Evolutionary conservation across 1,140 invertebrate species (phyloP), one percentile per base, ranked within the genome.

Genomic region (Fopius arisanus): DNA sequence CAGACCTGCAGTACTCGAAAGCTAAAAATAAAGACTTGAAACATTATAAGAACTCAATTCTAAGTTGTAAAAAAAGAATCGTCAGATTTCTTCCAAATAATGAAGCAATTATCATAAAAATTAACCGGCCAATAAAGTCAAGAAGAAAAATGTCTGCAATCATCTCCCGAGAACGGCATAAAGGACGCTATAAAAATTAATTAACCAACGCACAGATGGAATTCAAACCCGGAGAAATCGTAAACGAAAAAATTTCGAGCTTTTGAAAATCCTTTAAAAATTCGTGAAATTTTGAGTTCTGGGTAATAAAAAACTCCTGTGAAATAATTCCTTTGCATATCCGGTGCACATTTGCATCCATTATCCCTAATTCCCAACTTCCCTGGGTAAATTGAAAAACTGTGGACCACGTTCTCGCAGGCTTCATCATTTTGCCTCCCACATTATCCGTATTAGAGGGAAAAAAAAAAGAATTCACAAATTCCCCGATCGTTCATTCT

Each of bases 401-500:
- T 7, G 29, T 31, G 3, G 29, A 31, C 7, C 29, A 3, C 29
- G 3, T 7, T 37, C 7, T 10, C 9, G 33, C 9, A 10, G 12
- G 12, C 7, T 37, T 37, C 33, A 10, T 12, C 33, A 12, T 1
- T 10, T 10, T 10, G 3, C 7, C 33, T 37, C 33, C 33, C 33
- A 37, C 43, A 51, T 51, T 51, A 19, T 51, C 43, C 43, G 14
- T 37, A 37, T 37, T 37, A 37, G 19, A 5, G 7, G 19, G 14
- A 51, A 4, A 21, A 51, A 51, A 43, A 51, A 51, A 59, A 59
- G n/a, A n/a, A n/a, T n/a, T 28, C 23, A 59, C 54, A 59, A 59
- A 59, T 33, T 26, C 59, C 62, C 29, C 10, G 41, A 62, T 41
- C 66, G 72, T 62, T 31, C 65, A 23, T 28, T 31, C 28, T 65